These are phyloP conservation scores for Pseudomyrmex sp. DNA, from an alignment of 1,140 invertebrate genomes.

Conservation along the genomic window DNA sequence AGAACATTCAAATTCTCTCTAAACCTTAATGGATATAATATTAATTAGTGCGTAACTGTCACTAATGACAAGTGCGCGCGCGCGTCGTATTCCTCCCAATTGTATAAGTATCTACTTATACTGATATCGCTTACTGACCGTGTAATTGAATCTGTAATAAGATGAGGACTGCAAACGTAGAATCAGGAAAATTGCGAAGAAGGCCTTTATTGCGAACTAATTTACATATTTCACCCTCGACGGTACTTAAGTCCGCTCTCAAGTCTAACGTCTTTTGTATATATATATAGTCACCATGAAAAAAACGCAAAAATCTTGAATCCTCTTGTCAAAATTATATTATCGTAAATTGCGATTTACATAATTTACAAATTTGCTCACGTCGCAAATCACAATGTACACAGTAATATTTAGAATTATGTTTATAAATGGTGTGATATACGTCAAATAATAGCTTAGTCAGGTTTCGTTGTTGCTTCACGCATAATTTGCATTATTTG, in stretches of 20 bases:
- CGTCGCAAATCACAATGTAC: background rate
- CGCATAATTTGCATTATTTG: background rate
- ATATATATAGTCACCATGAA: background rate
- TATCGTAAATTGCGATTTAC: background rate
- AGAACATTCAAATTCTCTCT: background rate
- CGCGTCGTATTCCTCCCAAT: background rate
- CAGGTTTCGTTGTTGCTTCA: background rate
- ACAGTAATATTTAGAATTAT: too few species aligned
- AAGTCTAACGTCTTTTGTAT: conserved; percentile 13
- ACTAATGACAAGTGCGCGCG: conserved; percentile 52
- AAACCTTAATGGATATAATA: conserved; percentile 60
- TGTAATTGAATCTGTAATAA: conserved; percentile 73
- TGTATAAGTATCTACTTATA: conserved; percentile 43
- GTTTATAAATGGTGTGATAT: too few species aligned
- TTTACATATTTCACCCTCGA: conserved; percentile 37
- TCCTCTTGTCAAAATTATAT: background rate
- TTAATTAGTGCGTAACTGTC: conserved; percentile 48
- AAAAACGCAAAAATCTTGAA: conserved; percentile 10
- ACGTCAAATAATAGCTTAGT: too few species aligned
- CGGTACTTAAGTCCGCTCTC: background rate
- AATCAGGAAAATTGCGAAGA: conserved; percentile 44
- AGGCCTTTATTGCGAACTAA: background rate
- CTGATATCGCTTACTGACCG: conserved; percentile 47
- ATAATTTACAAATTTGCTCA: background rate
- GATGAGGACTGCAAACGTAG: background rate